A percentile compares a stretch with the other conserved stretches of the same genome.
Conservation (phyloP, 1,140 invertebrate species). For the Drosophila bipectinata region DNA sequence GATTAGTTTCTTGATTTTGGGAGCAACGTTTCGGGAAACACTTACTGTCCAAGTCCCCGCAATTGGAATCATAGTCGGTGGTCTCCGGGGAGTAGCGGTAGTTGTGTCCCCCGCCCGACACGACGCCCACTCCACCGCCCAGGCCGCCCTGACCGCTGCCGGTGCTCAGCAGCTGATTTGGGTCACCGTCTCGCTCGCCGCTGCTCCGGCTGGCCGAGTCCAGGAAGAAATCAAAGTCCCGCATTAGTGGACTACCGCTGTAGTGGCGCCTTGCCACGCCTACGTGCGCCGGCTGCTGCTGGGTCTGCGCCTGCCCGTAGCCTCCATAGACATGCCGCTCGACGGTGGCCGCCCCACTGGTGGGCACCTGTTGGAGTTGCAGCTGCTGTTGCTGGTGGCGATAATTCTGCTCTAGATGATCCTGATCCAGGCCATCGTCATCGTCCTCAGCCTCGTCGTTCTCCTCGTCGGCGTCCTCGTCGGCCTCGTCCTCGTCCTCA, state of each 20-base stretch:
- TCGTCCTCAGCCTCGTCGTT: constrained; percentile 70
- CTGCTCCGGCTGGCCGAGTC: constrained; percentile 82
- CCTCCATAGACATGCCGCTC: constrained; percentile 52
- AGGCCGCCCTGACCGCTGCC: constrained; percentile 55
- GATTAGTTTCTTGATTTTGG: background rate
- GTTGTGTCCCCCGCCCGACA: constrained; percentile 61
- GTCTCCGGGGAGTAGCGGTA: constrained; percentile 97
- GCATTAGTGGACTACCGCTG: constrained; percentile 75
- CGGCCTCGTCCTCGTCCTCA: constrained; percentile 64
- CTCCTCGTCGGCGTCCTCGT: constrained; percentile 56
- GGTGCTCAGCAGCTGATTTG: constrained; percentile 68
- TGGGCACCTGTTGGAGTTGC: constrained; percentile 7
- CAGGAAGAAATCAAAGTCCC: constrained; percentile 83
- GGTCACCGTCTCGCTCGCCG: constrained; percentile 73
- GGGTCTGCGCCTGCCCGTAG: constrained; percentile 41
- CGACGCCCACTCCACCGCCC: constrained; percentile 51
- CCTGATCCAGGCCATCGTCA: constrained; percentile 54
- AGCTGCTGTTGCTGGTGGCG: constrained; percentile 56
- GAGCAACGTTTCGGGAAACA: background rate
- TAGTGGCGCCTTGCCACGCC: constrained; percentile 61
- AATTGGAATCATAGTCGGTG: constrained; percentile 96
- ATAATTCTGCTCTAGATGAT: constrained; percentile 53
- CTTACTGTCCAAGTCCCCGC: constrained; percentile 91
- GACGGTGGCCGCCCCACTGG: constrained; percentile 10
- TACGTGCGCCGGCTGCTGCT: constrained; percentile 20